Base-by-base conservation (phyloP, 2,888 invertebrate species). In the Polydrusus cervinus region DNA sequence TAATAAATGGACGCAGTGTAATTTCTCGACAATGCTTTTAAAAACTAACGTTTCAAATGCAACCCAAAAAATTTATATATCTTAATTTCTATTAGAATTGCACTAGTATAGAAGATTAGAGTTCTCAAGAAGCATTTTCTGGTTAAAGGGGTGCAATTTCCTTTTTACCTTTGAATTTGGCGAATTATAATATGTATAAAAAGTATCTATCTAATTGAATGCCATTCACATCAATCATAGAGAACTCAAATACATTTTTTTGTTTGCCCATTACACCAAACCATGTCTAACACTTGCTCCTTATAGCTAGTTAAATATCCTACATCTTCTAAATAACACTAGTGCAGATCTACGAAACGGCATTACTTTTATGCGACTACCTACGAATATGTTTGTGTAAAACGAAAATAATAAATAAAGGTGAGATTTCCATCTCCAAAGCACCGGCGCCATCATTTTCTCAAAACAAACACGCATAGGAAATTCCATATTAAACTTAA, bases 221-320 rank as follows among this genome's bases (percentile, higher is more conserved):
- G 64, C 64, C 64, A 49, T 10, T 49, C 57, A 67, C 49, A 38
- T 43, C 8, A 67, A 45, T 65, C 11, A 16, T 40, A 74, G 34
- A 53, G 30, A 67, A 67, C 67, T 13, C 30, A 68, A 57, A 45
- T n/a, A 5, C 16, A 61, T 80, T 81, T 80, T 80, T 81, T 81
- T 81, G 77, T 71, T 81, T 78, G 78, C 76, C 75, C 71, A 2
- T 16, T 51, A 62, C 64, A 66, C 76, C 71, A 64, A 61, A 38
- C 68, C 79, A 62, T 76, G 81, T 83, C 82, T 81, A 85, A 86
- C 86, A 84, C 87, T 87, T 87, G 87, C 87, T 86, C 86, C 87
- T 81, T 86, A 86, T 85, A 86, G 87, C 87, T 87, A 87, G 85
- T 86, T 85, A 74, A 81, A 83, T 80, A 78, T 73, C 79, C 80